Evolutionary conservation across 1,140 invertebrate species (phyloP).

Genomic region (Vollenhovia emeryi): DNA sequence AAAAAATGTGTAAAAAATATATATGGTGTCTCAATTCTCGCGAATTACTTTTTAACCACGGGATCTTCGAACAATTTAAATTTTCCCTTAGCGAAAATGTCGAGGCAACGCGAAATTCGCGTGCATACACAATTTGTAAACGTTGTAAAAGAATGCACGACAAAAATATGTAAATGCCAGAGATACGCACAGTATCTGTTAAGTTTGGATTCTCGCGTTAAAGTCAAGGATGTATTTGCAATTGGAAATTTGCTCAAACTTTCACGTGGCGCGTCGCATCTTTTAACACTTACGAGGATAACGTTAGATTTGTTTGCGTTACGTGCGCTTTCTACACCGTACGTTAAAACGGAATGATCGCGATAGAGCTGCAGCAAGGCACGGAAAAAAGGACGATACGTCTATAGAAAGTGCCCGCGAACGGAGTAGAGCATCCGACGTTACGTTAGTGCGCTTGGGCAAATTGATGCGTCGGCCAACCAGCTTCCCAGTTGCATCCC

Average conservation of each 20-base stretch:
- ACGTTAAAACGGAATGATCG: background rate
- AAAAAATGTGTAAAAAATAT: background rate
- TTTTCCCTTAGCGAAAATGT: background rate
- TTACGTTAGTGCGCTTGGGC: conserved; percentile 33
- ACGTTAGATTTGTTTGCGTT: conserved; percentile 20
- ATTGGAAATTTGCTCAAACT: background rate
- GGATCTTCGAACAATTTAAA: background rate
- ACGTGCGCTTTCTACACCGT: background rate
- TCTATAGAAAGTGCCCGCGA: conserved; percentile 10
- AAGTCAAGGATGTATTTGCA: background rate
- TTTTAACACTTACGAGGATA: background rate
- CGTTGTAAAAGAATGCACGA: too few species aligned
- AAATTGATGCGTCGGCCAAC: conserved; percentile 37
- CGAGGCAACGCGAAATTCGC: background rate
- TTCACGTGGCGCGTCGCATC: background rate
- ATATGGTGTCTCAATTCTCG: background rate
- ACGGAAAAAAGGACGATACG: background rate
- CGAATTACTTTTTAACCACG: background rate
- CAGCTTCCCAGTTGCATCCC: conserved; percentile 36
- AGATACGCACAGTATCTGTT: background rate
- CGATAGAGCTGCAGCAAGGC: background rate
- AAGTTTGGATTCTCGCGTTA: background rate
- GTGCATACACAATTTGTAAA: background rate
- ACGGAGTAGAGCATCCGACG: background rate
- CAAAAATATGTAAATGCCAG: background rate